Percentiles rank a stretch among this genome's conserved stretches.
Conservation (phyloP, 2,888 invertebrate genomes). For the Thysanoteuthis rhombus region DNA sequence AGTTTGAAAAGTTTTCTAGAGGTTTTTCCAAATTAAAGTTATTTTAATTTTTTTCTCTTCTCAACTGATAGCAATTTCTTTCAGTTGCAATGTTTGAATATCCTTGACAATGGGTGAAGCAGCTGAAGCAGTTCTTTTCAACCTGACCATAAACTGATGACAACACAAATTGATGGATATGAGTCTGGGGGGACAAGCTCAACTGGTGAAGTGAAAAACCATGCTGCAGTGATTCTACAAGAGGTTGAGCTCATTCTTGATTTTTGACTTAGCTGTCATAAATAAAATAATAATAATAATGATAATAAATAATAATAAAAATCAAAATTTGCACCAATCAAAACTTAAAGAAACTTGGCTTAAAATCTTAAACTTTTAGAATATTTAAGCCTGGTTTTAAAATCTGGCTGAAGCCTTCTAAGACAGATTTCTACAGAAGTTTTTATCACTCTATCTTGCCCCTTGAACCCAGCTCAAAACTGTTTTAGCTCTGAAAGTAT, state of each 20-base stretch:
- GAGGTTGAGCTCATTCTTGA: not conserved
- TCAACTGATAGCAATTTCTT: not conserved
- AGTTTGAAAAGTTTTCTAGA: not conserved
- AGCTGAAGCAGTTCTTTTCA: not conserved
- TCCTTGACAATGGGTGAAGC: not conserved
- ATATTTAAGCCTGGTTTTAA: not conserved
- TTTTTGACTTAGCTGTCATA: not conserved
- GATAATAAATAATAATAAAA: not conserved
- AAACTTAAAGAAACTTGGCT: not conserved
- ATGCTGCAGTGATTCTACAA: not conserved
- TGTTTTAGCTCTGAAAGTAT: no score
- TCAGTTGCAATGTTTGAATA: not conserved
- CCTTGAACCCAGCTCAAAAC: no score
- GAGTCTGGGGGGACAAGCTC: not conserved
- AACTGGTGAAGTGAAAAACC: not conserved
- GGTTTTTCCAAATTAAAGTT: not conserved
- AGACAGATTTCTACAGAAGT: no score
- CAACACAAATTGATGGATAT: not conserved
- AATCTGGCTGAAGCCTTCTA: not conserved
- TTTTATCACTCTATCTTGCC: no score
- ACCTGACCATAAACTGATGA: not conserved
- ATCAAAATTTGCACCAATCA: not conserved
- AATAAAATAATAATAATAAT: not conserved
- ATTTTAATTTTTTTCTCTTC: not conserved
- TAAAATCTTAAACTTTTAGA: not conserved